A percentile compares a stretch with the other conserved stretches of the same genome.
Conservation (phyloP, 2,797 vertebrate species). For the Protosalanx chinensis region DNA sequence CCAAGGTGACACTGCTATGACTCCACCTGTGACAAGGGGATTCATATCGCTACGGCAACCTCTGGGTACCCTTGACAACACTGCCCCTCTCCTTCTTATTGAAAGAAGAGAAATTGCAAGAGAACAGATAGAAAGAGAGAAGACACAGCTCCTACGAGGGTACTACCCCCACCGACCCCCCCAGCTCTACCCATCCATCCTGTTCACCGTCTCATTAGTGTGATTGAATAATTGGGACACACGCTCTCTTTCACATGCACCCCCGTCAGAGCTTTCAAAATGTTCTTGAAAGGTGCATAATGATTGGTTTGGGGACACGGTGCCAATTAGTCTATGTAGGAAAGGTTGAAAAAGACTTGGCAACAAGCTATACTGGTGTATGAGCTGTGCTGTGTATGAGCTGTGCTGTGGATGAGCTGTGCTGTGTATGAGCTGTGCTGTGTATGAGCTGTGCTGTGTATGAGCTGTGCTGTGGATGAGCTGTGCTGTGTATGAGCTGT, state of each 20-base stretch:
- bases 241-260: neutral
- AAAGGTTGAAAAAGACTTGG: neutral
- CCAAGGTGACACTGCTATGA: neutral
- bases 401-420: no score
- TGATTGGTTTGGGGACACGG: neutral
- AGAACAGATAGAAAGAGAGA: neutral
- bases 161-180: neutral
- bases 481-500: no score
- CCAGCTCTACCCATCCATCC: neutral
- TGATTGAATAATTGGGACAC: slow-evolving; percentile 14
- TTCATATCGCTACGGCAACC: neutral
- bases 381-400: neutral
- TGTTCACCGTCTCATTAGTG: slow-evolving; percentile 1
- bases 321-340: slow-evolving; percentile 4
- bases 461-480: no score
- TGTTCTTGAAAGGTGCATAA: neutral
- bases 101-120: neutral
- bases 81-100: neutral
- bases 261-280: neutral
- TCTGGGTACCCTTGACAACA: neutral
- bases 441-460: no score
- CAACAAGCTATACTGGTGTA: neutral
- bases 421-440: no score
- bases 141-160: neutral
- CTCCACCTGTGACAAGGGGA: neutral